A percentile compares a stretch with the other conserved stretches of the same genome.
phyloP scores from a whole-genome alignment of 2,888 invertebrate genomes.

The Xiphydria camelus region DNA sequence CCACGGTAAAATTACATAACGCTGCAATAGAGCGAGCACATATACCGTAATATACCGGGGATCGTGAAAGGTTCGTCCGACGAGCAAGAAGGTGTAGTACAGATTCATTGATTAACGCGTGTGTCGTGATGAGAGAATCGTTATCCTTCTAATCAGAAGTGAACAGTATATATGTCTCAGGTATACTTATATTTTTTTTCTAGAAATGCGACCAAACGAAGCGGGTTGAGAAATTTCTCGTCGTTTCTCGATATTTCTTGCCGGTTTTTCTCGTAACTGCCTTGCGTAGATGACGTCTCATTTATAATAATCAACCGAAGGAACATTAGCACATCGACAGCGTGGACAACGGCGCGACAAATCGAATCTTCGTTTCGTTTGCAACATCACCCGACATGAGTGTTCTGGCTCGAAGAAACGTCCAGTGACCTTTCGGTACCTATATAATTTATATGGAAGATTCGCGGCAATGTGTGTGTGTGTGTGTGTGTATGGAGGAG shows the following conservation, averaged over 20 bases:
- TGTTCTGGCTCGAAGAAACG: conserved; percentile 30
- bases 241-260: too few species aligned
- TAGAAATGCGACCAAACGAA: too few species aligned
- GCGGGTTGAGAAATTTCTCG: too few species aligned
- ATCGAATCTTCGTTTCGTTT: conserved; percentile 1
- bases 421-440: conserved; percentile 48
- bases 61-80: conserved; percentile 46
- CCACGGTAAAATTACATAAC: conserved; percentile 40
- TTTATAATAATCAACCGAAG: too few species aligned
- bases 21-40: conserved; percentile 9
- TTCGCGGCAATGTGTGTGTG: conserved; percentile 20
- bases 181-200: too few species aligned
- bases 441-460: conserved; percentile 44
- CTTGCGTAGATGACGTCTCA: too few species aligned
- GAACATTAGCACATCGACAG: too few species aligned
- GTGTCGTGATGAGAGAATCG: conserved; percentile 1
- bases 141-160: too few species aligned
- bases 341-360: too few species aligned
- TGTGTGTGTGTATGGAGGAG: background rate
- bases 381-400: conserved; percentile 8
- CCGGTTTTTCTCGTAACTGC: too few species aligned
- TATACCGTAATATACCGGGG: conserved; percentile 18
- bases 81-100: conserved; percentile 21
- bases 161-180: too few species aligned
- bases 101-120: conserved; percentile 30